Evolutionary conservation across 2,113 vertebrate species (phyloP).

Genomic region (Rhombomys opimus): DNA sequence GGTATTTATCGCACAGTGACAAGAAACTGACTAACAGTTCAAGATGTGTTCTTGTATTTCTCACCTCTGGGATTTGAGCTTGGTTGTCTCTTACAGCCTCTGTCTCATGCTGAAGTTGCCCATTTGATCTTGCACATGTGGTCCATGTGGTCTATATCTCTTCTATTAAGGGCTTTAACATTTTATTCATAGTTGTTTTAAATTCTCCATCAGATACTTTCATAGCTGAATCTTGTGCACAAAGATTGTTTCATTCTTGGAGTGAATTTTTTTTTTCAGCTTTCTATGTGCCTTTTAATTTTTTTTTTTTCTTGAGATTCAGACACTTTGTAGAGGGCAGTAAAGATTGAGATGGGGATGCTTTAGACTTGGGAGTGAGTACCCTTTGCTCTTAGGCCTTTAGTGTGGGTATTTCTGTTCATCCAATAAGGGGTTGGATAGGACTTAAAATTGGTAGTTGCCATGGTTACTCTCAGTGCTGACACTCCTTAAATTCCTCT

Average conservation of each 20-base stretch:
- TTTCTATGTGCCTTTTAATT: neutral
- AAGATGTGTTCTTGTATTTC: neutral
- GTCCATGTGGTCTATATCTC: too few relatives aligned
- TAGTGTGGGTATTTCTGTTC: neutral
- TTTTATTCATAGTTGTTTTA: neutral
- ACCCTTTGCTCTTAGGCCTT: neutral
- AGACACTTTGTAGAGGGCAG: neutral
- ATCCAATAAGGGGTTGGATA: neutral
- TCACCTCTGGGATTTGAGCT: neutral
- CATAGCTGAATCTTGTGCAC: neutral
- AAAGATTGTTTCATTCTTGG: neutral
- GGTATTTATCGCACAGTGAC: neutral
- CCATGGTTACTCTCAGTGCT: neutral
- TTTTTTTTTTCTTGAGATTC: conserved; percentile 3
- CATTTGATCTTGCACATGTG: neutral
- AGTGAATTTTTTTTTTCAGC: neutral
- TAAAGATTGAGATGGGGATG: neutral
- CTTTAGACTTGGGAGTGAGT: neutral
- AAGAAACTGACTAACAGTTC: neutral
- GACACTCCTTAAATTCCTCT: neutral
- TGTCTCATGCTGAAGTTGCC: neutral
- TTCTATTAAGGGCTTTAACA: neutral
- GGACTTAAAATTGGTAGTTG: neutral
- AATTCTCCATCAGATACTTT: neutral
- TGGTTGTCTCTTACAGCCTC: neutral